Conservation (phyloP, 2,888 invertebrate species). For the Lysandra bellargus region DNA sequence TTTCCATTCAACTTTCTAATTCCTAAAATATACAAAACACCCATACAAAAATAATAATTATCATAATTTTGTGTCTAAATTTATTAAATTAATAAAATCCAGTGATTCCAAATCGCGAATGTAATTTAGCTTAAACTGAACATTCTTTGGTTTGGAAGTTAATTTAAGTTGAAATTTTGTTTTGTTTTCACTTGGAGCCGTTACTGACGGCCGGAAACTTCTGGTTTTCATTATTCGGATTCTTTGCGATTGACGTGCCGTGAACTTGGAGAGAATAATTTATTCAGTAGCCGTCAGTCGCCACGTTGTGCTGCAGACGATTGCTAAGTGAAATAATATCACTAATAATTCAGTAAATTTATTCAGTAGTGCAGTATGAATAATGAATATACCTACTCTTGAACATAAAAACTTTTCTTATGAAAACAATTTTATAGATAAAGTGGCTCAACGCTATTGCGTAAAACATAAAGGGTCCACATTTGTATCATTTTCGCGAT, state of each 20-base stretch:
- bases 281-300: constrained; percentile 2
- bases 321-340: neutral
- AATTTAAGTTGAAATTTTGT: constrained; percentile 47
- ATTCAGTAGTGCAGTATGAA: no score
- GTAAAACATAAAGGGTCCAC: no score
- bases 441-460: no score
- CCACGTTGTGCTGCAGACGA: neutral
- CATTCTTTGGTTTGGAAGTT: constrained; percentile 37
- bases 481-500: no score
- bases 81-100: neutral
- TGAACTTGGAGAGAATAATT: constrained; percentile 19
- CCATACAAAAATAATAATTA: no score
- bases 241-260: constrained; percentile 35
- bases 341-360: neutral
- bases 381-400: no score
- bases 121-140: constrained; percentile 32
- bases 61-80: no score
- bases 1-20: no score
- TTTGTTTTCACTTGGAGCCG: constrained; percentile 37
- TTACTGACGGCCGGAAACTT: constrained; percentile 35
- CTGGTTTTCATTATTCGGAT: constrained; percentile 35
- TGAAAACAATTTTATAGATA: no score
- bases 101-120: neutral
- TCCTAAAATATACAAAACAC: no score
- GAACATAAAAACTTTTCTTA: no score